These are phyloP conservation scores for Hedya salicella DNA, from an alignment of 2,888 invertebrate species.

Conservation along the genomic window DNA sequence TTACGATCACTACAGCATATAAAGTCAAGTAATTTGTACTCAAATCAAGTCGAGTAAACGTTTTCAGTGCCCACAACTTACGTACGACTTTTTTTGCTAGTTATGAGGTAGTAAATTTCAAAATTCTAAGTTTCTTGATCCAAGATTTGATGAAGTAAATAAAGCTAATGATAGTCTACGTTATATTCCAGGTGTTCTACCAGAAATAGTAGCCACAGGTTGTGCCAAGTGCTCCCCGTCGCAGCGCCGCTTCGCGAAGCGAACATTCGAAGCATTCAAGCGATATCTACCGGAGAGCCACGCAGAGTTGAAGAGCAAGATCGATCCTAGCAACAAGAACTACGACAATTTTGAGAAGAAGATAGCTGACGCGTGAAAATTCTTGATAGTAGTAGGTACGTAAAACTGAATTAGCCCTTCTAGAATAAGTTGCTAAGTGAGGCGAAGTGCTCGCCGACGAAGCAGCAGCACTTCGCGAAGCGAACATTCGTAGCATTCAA, in stretches of 20 bases:
- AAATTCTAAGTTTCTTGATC: too few relatives aligned
- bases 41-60: too few relatives aligned
- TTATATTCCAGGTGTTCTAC: constrained; percentile 63
- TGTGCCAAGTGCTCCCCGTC: constrained; percentile 66
- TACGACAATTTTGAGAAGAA: constrained; percentile 73
- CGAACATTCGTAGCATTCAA: constrained; percentile 87
- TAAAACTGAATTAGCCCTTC: too few relatives aligned
- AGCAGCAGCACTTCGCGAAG: constrained; percentile 80
- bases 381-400: background rate
- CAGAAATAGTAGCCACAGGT: constrained; percentile 64
- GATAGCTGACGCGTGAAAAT: constrained; percentile 54
- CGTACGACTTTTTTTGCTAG: too few relatives aligned
- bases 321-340: constrained; percentile 87
- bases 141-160: too few relatives aligned
- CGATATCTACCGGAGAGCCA: constrained; percentile 86
- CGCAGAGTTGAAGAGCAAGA: constrained; percentile 86
- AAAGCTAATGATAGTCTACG: too few relatives aligned
- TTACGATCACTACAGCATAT: too few relatives aligned
- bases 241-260: constrained; percentile 81
- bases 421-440: too few relatives aligned
- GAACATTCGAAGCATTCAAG: constrained; percentile 87
- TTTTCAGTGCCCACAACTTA: too few relatives aligned
- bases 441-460: constrained; percentile 54
- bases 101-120: too few relatives aligned
- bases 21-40: too few relatives aligned